A percentile compares a stretch with the other conserved stretches of the same genome.
Evolutionary conservation across 1,140 invertebrate genomes (phyloP).

Genomic region (Lysiphlebus fabarum): DNA sequence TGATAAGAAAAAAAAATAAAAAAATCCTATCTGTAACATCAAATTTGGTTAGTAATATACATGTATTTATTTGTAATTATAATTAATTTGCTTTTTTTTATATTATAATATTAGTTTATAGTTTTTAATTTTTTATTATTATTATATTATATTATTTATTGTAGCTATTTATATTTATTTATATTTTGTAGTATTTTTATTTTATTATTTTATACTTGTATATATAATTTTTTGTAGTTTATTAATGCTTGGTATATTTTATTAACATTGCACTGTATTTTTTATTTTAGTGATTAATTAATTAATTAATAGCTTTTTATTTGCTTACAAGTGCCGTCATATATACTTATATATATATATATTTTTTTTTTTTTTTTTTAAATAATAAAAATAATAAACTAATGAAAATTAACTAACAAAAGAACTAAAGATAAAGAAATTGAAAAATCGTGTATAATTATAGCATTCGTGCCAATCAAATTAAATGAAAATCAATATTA

Average conservation of each 20-base stretch:
- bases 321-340: constrained; percentile 9
- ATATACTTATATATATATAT: too few relatives aligned
- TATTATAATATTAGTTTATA: constrained; percentile 6
- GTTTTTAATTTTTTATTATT: not conserved
- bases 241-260: too few relatives aligned
- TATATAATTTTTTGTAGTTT: constrained; percentile 8
- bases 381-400: not conserved
- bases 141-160: constrained; percentile 12
- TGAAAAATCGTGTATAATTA: too few relatives aligned
- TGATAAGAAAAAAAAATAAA: not conserved
- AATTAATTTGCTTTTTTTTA: constrained; percentile 2
- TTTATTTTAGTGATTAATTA: too few relatives aligned
- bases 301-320: too few relatives aligned
- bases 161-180: constrained; percentile 12
- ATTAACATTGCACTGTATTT: too few relatives aligned
- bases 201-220: constrained; percentile 1
- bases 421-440: not conserved
- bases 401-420: constrained; percentile 8
- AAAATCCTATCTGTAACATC: constrained; percentile 17
- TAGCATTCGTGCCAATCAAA: too few relatives aligned
- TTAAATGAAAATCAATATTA: too few relatives aligned
- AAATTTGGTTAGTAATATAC: constrained; percentile 43
- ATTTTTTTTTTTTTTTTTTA: too few relatives aligned
- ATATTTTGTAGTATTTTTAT: constrained; percentile 5
- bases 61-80: constrained; percentile 17